These are phyloP conservation scores for Tauraco hartlaubi DNA, from an alignment of 2,797 vertebrate genomes.

Conservation along the genomic window DNA sequence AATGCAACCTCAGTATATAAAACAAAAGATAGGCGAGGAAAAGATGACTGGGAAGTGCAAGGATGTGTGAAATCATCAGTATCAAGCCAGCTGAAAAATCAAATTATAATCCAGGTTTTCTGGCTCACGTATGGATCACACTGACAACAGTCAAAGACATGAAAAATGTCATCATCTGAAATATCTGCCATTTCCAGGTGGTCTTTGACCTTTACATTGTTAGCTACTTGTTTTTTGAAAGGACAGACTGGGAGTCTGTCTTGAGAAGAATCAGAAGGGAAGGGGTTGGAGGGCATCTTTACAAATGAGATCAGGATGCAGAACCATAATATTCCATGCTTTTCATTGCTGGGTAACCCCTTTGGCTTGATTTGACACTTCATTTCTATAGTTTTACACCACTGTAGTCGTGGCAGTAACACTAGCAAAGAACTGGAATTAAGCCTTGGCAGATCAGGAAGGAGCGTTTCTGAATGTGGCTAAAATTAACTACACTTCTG, in stretches of 20 bases:
- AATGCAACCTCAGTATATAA: not conserved
- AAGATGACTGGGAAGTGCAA: not conserved
- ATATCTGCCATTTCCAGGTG: not conserved
- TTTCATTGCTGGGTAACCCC: not conserved
- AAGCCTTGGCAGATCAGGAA: not conserved
- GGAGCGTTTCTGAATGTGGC: not conserved
- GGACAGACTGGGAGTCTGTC: not conserved
- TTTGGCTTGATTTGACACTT: not conserved
- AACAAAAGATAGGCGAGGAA: not conserved
- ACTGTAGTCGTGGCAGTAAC: not conserved
- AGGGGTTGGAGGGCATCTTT: not conserved
- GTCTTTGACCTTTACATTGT: not conserved
- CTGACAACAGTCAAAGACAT: not conserved
- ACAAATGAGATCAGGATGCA: not conserved
- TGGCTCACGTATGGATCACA: not conserved
- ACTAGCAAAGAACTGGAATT: not conserved
- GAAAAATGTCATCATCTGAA: not conserved
- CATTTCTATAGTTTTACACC: not conserved
- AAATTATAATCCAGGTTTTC: not conserved
- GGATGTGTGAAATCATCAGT: not conserved
- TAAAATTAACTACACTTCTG: conserved; percentile 20
- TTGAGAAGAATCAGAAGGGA: not conserved
- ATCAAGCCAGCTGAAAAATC: not conserved
- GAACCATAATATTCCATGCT: not conserved
- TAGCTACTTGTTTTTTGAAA: not conserved